phyloP scores from a whole-genome alignment of 2,797 vertebrate genomes.

The Propithecus perrieri region DNA sequence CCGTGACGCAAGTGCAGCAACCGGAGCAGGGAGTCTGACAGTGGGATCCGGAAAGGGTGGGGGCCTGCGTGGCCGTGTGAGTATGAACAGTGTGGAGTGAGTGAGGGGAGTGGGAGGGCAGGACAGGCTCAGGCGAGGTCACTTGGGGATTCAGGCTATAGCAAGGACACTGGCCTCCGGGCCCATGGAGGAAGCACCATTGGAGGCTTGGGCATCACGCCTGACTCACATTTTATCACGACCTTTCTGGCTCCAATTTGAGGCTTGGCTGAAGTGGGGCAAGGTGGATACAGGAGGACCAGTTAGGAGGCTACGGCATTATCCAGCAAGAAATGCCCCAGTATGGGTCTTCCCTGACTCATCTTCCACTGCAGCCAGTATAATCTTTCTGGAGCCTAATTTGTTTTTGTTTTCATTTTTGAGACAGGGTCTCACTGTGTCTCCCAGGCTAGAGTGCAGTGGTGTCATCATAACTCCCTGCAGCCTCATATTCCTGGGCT shows the following conservation, averaged over 20 bases:
- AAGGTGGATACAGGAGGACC: no score
- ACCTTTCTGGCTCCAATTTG: not conserved
- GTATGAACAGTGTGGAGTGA: no score
- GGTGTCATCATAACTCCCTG: no score
- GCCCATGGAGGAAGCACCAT: accelerated
- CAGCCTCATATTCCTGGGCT: not conserved
- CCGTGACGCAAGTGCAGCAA: accelerated
- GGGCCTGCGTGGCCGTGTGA: no score
- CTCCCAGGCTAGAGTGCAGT: no score
- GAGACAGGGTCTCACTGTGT: no score
- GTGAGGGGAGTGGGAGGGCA: no score
- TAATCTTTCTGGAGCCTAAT: not conserved
- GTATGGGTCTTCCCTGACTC: not conserved
- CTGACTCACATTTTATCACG: not conserved
- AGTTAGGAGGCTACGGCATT: not conserved
- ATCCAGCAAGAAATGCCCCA: no score
- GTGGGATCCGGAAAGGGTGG: not conserved
- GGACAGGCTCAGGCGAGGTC: not conserved
- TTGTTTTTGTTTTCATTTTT: no score
- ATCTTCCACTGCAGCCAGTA: not conserved
- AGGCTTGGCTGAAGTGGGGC: no score
- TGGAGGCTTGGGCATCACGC: not conserved
- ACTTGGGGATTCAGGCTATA: accelerated
- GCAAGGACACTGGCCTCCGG: not conserved
- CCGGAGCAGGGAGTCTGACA: not conserved